These are phyloP conservation scores for Boloria euphrosyne DNA, from an alignment of 2,888 invertebrate species.

Conservation along the genomic window DNA sequence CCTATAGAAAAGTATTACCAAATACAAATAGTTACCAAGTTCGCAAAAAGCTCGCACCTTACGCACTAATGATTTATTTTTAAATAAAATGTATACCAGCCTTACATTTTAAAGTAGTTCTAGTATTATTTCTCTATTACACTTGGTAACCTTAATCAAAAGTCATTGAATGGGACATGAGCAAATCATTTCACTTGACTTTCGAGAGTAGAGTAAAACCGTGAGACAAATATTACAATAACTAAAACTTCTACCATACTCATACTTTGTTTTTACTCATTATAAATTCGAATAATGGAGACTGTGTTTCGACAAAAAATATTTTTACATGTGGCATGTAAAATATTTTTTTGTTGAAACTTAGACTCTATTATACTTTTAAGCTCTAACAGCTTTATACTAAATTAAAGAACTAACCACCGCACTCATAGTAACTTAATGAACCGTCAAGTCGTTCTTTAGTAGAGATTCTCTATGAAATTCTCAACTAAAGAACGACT, in stretches of 20 bases:
- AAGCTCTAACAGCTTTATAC: too few relatives aligned
- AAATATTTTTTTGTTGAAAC: neutral
- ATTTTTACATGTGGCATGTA: neutral
- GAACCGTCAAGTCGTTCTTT: too few relatives aligned
- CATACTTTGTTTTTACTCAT: conserved; percentile 13
- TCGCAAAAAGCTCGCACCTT: too few relatives aligned
- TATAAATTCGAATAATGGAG: conserved; percentile 23
- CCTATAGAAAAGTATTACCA: too few relatives aligned
- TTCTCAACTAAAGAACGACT: too few relatives aligned
- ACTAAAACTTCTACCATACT: conserved; percentile 32
- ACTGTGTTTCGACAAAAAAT: conserved; percentile 19
- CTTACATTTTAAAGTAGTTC: neutral
- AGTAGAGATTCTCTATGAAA: too few relatives aligned
- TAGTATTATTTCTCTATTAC: conserved; percentile 8
- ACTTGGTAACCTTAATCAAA: conserved; percentile 17
- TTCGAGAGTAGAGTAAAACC: conserved; percentile 74
- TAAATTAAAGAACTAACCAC: too few relatives aligned
- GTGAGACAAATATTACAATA: conserved; percentile 70
- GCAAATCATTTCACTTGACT: conserved; percentile 67
- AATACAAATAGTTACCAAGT: too few relatives aligned
- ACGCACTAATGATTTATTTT: too few relatives aligned
- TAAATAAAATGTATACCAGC: neutral
- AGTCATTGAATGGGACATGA: conserved; percentile 36
- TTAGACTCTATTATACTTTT: too few relatives aligned
- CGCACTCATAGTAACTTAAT: too few relatives aligned